Evolutionary conservation across 1,140 invertebrate species (phyloP), one percentile per base, ranked within the genome.

Genomic region (Trichoplusia ni): DNA sequence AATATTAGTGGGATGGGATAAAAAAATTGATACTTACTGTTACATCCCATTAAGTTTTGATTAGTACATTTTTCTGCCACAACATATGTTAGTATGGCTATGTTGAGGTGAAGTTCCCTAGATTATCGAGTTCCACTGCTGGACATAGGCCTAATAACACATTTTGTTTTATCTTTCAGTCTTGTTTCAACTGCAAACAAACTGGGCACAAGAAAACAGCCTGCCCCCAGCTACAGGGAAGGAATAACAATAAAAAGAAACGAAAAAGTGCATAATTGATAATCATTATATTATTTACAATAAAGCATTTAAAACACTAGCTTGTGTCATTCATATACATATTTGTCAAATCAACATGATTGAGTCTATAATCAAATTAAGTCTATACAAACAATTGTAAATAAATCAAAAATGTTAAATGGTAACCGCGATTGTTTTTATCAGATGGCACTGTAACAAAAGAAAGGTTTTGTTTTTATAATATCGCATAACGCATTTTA

Each of bases 131-230:
- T n/a, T n/a, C n/a, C n/a, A n/a, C n/a, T n/a, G n/a, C n/a, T n/a
- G n/a, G n/a, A n/a, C n/a, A n/a, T n/a, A n/a, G n/a, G n/a, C n/a
- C n/a, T n/a, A n/a, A n/a, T n/a, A n/a, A n/a, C n/a, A n/a, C n/a
- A n/a, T n/a, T n/a, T n/a, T 51, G 7, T 42, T 54, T 76, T 69
- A 64, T 61, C 27, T 90, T 90, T 35, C 82, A 91, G 88, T 85
- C 82, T 3, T 91, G 90, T 49, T 91, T 85, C 71, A 82, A 83
- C 31, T 91, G 91, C 64, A 73, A 82, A 9, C 75, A 87, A 53
- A 83, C 82, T 59, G 90, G 91, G 2, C 90, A 91, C 65, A 91
- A 90, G 64, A 73, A 82, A 51, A 68, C 74, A 0, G 69, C 87
- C 14, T 91, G 91, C 37, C 88, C 89, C 16, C 66, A 74, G 13